Base-by-base conservation (phyloP, 2,113 vertebrate species). In the Gorsachius goisagi region DNA sequence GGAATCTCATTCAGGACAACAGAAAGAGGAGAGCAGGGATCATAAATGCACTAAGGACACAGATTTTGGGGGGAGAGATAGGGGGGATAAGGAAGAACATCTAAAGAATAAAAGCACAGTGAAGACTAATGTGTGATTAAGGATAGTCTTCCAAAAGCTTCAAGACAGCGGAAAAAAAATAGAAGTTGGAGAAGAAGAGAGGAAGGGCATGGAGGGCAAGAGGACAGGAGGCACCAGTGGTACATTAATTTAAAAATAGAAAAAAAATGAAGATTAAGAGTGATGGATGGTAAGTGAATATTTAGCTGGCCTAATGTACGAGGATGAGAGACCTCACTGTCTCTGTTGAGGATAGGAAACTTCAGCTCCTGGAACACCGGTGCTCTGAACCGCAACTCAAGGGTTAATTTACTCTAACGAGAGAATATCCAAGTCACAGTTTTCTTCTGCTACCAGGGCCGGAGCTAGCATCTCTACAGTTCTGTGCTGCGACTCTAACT, bases 401-500 rank as follows among this genome's bases (percentile, higher is more conserved):
- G 35, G 55, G 11, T 69, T 73, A 73, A 77, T 53, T 68, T 23
- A 69, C 30, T 69, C 39, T 35, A 24, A 14, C 23, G n/a, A 2
- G 0, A 79, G 24, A 52, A 50, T 23, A 85, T 1, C 8, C 0
- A 1, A 55, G 32, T 15, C 17, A 49, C 21, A 28, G 28, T 44
- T 78, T 66, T 45, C 33, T 60, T 47, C 55, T 66, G 62, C 45
- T 53, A 9, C 32, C 21, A 55, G 20, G 71, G 28, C 44, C 20
- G 39, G n/a, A 52, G 5, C 30, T 2, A 59, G 30, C 21, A 59
- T 6, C 50, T 73, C 87, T 63, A 87, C 32, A 68, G 69, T 26
- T 91, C 47, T 60, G 74, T 39, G 35, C 71, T 64, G 52, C 53
- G 33, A 52, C 32, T 23, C 32, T 63, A n/a, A 60, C n/a, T 59